A percentile compares a stretch with the other conserved stretches of the same genome.
Conservation (phyloP, 2,113 vertebrate genomes). For the Hemicordylus capensis region DNA sequence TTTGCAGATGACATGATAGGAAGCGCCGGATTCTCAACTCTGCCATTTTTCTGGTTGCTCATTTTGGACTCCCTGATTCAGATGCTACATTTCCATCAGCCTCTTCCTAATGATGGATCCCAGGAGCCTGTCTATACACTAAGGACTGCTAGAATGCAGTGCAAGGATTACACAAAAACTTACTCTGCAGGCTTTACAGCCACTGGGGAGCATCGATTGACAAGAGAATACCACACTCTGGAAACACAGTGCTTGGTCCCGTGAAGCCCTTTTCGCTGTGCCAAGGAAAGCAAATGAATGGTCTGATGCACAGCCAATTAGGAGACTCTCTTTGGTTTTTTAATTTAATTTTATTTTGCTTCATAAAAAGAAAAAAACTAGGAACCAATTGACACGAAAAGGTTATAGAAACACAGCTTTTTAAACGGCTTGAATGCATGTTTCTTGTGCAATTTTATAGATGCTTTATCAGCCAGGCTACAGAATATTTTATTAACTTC, state of each 20-base stretch:
- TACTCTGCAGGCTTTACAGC: neutral
- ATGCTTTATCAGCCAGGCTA: conserved; percentile 10
- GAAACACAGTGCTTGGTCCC: neutral
- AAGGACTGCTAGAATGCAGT: conserved; percentile 32
- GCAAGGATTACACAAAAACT: neutral
- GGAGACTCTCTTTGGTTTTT: conserved; percentile 11
- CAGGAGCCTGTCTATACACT: conserved; percentile 11
- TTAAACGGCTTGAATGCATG: neutral
- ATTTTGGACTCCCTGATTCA: conserved; percentile 34
- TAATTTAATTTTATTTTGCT: neutral
- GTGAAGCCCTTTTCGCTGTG: neutral
- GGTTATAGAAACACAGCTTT: neutral
- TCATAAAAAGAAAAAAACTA: neutral
- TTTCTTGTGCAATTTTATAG: conserved; percentile 35
- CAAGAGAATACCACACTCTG: neutral
- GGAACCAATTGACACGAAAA: conserved; percentile 20
- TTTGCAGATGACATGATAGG: conserved; percentile 18
- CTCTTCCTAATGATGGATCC: conserved; percentile 18
- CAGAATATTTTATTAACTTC: conserved; percentile 34
- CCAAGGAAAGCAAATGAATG: neutral
- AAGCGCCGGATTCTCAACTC: neutral
- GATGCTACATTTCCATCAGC: conserved; percentile 22
- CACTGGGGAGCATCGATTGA: neutral
- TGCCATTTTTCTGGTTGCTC: neutral
- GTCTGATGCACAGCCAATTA: neutral